Conservation (phyloP, 2,888 invertebrate species). For the Atherix ibis region DNA sequence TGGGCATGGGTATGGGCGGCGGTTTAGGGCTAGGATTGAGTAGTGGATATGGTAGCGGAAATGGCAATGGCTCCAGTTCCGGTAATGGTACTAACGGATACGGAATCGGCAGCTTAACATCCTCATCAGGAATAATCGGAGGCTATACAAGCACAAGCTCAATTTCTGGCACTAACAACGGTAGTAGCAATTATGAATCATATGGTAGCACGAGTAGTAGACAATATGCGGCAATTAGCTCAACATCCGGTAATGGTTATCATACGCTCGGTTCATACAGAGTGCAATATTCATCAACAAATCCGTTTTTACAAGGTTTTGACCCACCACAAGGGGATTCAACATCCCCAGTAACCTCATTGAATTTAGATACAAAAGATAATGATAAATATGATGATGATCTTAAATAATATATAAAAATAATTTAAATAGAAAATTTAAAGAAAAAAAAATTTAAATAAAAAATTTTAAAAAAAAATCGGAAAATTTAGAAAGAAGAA, state of each 20-base stretch:
- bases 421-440: constrained; percentile 2
- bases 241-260: constrained; percentile 21
- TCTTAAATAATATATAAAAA: constrained; percentile 23
- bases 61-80: neutral
- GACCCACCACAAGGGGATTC: constrained; percentile 21
- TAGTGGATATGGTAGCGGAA: no score
- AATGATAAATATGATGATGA: constrained; percentile 31
- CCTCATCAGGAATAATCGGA: constrained; percentile 15
- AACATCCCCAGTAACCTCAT: constrained; percentile 22
- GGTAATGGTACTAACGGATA: no score
- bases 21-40: no score
- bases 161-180: constrained; percentile 18
- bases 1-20: no score
- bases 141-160: constrained; percentile 1
- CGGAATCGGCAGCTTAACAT: constrained; percentile 14
- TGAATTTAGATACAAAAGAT: constrained; percentile 22
- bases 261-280: constrained; percentile 32
- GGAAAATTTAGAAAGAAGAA: constrained; percentile 1
- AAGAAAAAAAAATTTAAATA: constrained; percentile 2
- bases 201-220: constrained; percentile 20
- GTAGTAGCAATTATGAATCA: constrained; percentile 28
- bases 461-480: no score
- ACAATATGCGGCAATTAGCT: constrained; percentile 5
- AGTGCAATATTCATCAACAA: constrained; percentile 33
- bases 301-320: constrained; percentile 33